Evolutionary conservation across 1,140 invertebrate genomes (phyloP), one percentile per base, ranked within the genome.

Genomic region (Melipona quadrifasciata): DNA sequence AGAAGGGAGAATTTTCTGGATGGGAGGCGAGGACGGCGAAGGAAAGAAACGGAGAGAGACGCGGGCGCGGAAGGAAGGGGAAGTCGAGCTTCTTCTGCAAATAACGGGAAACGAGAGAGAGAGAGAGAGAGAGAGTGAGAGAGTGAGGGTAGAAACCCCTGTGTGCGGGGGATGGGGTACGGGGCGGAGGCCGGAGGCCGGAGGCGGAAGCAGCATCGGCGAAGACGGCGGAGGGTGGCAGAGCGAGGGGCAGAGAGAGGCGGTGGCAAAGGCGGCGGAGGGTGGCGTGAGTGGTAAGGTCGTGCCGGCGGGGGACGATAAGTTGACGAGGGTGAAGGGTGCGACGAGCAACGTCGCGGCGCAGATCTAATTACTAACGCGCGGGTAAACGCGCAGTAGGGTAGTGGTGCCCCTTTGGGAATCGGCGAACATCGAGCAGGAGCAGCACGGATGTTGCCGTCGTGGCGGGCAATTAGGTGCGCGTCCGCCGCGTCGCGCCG

Each of bases 311-410:
- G 84, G 84, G 81, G 74, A 77, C 53, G 73, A 85, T 91, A 92
- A 93, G 92, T 92, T 92, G 91, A 93, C 90, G 88, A 24, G 58
- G 85, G 51, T 84, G 86, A 91, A 91, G 90, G 89, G 90, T 86
- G 88, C 86, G 91, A 91, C 87, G 86, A 91, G 85, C 79, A 91
- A 88, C 86, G 88, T 86, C 89, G 85, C 85, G 90, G 90, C 89
- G 84, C 82, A 90, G 91, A 92, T 93, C 91, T 91, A 93, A 94
- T 94, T 94, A 94, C 92, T 87, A 87, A 92, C 90, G 92, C 90
- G 86, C 91, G 91, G 92, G 91, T 92, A 90, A 93, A 89, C 84
- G 90, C 86, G 73, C 90, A 90, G 76, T 74, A 82, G 89, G 81
- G 86, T 88, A 86, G 87, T 87, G 88, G 87, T 89, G 87, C 86